phyloP scores from a whole-genome alignment of 2,797 vertebrate species.

The Hydrocynus forskahlii region DNA sequence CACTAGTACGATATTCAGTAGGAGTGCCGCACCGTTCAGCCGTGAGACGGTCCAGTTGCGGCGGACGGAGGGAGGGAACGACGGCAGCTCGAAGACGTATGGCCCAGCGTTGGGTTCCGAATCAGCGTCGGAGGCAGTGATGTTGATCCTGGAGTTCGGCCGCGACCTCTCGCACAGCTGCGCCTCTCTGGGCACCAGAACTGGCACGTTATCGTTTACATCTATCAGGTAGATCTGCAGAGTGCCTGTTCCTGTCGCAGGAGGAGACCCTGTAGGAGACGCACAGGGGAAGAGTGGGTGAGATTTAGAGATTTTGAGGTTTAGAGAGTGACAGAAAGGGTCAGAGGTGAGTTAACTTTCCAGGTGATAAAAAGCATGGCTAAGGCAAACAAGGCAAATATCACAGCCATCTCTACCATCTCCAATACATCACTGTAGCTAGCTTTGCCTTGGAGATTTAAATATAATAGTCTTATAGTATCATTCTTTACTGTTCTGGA shows the following conservation, averaged over 20 bases:
- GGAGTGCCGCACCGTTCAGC: constrained; percentile 83
- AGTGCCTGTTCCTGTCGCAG: constrained; percentile 93
- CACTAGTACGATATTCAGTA: background rate
- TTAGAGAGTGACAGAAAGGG: background rate
- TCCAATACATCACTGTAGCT: background rate
- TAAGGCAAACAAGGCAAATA: background rate
- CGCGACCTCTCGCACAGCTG: constrained; percentile 91
- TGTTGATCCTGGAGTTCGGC: constrained; percentile 87
- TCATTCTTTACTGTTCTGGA: too few relatives aligned
- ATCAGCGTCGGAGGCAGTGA: constrained; percentile 92
- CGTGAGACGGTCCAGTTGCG: constrained; percentile 96
- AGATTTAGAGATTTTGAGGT: constrained; percentile 5
- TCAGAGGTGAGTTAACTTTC: constrained; percentile 16
- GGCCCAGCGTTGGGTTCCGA: constrained; percentile 92
- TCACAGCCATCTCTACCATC: constrained; percentile 16
- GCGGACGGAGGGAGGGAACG: constrained; percentile 84
- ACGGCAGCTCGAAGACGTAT: constrained; percentile 94
- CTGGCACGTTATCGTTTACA: constrained; percentile 94
- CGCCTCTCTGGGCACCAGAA: constrained; percentile 90
- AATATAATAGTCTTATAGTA: too few relatives aligned
- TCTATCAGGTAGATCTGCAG: constrained; percentile 97
- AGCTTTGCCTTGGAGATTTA: background rate
- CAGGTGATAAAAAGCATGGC: constrained; percentile 18
- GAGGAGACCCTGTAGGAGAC: constrained; percentile 84
- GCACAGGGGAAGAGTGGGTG: constrained; percentile 40